These are phyloP conservation scores for Heloderma charlesbogerti DNA, from an alignment of 2,113 vertebrate species.

Conservation along the genomic window DNA sequence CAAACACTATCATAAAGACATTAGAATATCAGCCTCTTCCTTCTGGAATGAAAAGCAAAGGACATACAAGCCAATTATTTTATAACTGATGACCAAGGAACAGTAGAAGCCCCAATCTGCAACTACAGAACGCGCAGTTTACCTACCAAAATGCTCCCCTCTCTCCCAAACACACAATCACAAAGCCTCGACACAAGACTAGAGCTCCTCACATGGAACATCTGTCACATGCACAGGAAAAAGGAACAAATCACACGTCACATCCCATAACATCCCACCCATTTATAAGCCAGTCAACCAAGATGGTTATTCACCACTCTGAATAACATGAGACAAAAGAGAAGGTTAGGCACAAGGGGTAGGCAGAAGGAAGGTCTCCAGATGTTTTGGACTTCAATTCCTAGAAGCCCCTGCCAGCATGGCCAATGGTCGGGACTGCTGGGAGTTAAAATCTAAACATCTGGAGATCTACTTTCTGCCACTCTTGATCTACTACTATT, in stretches of 20 bases:
- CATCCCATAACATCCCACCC: background rate
- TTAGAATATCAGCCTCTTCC: slow-evolving; percentile 22
- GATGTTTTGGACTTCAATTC: too few relatives aligned
- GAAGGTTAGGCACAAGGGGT: background rate
- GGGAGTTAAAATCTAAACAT: too few relatives aligned
- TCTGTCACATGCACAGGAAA: background rate
- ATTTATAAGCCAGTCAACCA: background rate
- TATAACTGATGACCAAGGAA: background rate
- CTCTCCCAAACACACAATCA: background rate
- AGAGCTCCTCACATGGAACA: background rate
- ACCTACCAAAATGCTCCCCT: background rate
- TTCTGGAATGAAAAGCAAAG: slow-evolving; percentile 32
- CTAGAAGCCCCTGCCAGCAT: too few relatives aligned
- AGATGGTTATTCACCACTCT: too few relatives aligned
- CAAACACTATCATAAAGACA: slow-evolving; percentile 28
- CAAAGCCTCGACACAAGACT: background rate
- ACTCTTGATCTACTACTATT: too few relatives aligned
- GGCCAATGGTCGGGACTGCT: too few relatives aligned
- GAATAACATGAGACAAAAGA: background rate
- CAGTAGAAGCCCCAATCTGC: background rate
- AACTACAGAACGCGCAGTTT: background rate
- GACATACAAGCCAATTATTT: background rate
- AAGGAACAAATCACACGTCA: background rate
- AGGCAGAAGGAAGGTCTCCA: too few relatives aligned
- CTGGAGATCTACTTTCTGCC: too few relatives aligned